A percentile compares a stretch with the other conserved stretches of the same genome.
Conservation (phyloP, 2,113 vertebrate genomes). For the Aldabrachelys gigantea region DNA sequence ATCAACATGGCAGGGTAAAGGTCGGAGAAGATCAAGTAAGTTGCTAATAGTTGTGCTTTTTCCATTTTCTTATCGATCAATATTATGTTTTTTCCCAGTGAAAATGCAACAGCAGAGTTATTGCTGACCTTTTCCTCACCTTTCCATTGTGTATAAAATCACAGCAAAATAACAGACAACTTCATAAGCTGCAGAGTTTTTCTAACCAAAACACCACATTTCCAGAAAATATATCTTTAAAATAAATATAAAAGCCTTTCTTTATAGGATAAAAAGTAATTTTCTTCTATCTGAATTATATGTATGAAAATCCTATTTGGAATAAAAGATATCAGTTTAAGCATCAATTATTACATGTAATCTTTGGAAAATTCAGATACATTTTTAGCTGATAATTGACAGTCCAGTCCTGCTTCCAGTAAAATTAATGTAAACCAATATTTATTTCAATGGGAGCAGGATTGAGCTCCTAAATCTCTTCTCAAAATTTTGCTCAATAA, state of each 20-base stretch:
- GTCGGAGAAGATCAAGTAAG: conserved; percentile 82
- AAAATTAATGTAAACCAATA: background rate
- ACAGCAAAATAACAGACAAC: conserved; percentile 82
- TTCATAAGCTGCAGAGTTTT: conserved; percentile 80
- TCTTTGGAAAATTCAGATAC: conserved; percentile 30
- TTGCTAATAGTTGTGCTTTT: conserved; percentile 80
- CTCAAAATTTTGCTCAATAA: background rate
- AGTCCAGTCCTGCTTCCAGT: background rate
- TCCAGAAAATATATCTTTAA: conserved; percentile 63
- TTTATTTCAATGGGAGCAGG: background rate
- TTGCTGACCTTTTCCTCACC: conserved; percentile 85
- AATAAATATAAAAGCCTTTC: conserved; percentile 19
- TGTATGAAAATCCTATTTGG: background rate
- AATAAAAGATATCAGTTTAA: background rate
- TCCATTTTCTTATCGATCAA: conserved; percentile 86
- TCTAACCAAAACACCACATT: conserved; percentile 50
- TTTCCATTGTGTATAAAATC: conserved; percentile 78
- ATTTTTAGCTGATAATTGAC: conserved; percentile 14
- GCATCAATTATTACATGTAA: background rate
- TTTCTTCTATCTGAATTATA: conserved; percentile 26
- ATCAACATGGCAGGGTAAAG: conserved; percentile 80
- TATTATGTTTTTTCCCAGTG: conserved; percentile 81
- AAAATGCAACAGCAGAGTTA: conserved; percentile 82
- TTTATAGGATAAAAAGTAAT: conserved; percentile 4
- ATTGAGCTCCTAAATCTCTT: background rate